Base-by-base conservation (phyloP, 2,797 vertebrate genomes). In the Psittacula echo region DNA sequence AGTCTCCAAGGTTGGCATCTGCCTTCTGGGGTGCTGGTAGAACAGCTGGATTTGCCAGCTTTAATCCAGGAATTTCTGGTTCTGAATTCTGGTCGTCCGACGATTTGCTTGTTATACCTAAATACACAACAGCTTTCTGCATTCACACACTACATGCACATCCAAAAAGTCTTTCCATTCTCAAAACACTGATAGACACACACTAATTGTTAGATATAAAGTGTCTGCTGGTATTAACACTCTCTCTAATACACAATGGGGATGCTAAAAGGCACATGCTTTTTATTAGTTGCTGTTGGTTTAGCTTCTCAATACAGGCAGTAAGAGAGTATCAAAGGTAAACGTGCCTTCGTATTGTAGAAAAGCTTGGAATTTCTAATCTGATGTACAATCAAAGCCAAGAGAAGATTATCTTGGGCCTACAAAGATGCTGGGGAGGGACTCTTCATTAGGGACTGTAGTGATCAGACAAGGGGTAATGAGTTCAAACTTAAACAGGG, bases 21-120 rank as follows among this genome's bases (percentile, higher is more conserved):
- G 97, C 94, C 96, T 97, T 97, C 92, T 90, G 94, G 29, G 97
- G 98, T 65, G 98, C 98, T 13, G 98, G 98, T 4, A 98, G 79
- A 84, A 98, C 97, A 4, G 95, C 98, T 9, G 98, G 97, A 30
- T 97, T 80, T 39, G 96, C 97, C 7, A 98, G 97, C 67, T 96
- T 98, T 77, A 98, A 32, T 32, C 97, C 98, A 47, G 93, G 94
- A 50, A 98, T 58, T 67, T 93, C 96, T 61, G 89, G 56, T 67
- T 93, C 94, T 47, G 17, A 19, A 86, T 81, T 96, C 71, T 96
- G 70, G 19, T 98, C 97, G 53, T 98, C 96, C 20, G 44, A 17
- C 0, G 86, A 87, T 83, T 92, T 94, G 74, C 79, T 94, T 48
- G 80, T 93, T 62, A 97, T 93, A 84, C 95, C 98, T 98, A 61